Evolutionary conservation across 2,113 vertebrate genomes (phyloP).

Genomic region (Albula glossodonta): DNA sequence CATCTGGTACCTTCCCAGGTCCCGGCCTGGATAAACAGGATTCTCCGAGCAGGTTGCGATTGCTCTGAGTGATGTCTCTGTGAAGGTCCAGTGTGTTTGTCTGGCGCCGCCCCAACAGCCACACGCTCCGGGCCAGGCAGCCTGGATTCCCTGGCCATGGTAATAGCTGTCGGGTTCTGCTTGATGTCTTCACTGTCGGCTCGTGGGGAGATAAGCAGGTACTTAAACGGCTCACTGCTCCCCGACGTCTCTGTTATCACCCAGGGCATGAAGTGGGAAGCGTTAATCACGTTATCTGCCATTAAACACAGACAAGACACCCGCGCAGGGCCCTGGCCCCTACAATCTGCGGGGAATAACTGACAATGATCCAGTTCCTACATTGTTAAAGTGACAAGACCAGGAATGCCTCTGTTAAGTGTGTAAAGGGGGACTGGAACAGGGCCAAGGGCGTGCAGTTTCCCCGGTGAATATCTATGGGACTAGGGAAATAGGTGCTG

Average conservation of each 20-base stretch:
- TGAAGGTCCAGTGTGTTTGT: constrained; percentile 2
- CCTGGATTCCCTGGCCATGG: background rate
- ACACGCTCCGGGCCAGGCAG: background rate
- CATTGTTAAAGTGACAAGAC: constrained; percentile 5
- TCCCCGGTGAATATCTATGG: background rate
- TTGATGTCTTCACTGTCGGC: constrained; percentile 61
- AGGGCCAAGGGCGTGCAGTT: background rate
- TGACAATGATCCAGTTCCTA: constrained; percentile 27
- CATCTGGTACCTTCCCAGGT: background rate
- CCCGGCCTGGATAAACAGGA: background rate
- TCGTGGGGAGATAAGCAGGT: constrained; percentile 47
- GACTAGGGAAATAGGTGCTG: too few relatives aligned
- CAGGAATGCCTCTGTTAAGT: constrained; percentile 32
- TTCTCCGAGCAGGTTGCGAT: background rate
- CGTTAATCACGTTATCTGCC: constrained; percentile 54
- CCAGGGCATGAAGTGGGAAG: constrained; percentile 52
- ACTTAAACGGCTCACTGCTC: constrained; percentile 56
- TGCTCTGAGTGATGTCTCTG: background rate
- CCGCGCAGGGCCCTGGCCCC: background rate
- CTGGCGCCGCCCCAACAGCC: background rate
- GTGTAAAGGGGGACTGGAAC: background rate
- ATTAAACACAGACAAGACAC: constrained; percentile 45
- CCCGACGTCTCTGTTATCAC: constrained; percentile 48
- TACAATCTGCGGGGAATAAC: background rate
- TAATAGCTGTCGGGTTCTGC: constrained; percentile 23